Base-by-base conservation (phyloP, 2,113 vertebrate genomes). In the Chloroceryle aenea region DNA sequence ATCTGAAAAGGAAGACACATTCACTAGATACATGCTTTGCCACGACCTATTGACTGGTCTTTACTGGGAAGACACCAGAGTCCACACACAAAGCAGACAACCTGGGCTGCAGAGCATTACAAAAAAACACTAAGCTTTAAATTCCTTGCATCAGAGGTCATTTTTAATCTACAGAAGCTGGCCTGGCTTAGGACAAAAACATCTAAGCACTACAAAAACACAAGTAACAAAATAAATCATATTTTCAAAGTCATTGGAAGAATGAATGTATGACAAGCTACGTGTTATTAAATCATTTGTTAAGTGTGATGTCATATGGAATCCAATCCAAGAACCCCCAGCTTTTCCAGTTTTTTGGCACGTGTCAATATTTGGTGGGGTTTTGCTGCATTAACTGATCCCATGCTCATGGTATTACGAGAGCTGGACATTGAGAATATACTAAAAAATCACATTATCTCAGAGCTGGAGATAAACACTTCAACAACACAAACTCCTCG, bases 11-110 rank as follows among this genome's bases (percentile, higher is more conserved):
- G 19, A 87, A 82, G 18, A 13, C 13, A 40, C 7, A 63, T 72
- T 56, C 36, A 36, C 25, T 36, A 74, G 26, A n/a, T 14, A 66
- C 0, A 0, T 32, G 8, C 3, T 77, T 62, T 74, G 10, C 20
- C 45, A 48, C 36, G 34, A 74, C 13, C 12, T 86, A 27, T 17
- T 89, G 42, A 36, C 36, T 42, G 21, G 20, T 38, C 53, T 72
- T 59, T 30, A 55, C 23, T 53, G 26, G 43, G 79, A 29, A 64
- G 68, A 42, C 22, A 74, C 4, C 13, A 48, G 9, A 80, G 19
- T 26, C n/a, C 16, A 67, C 47, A 38, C 4, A 80, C 21, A 69
- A 52, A 66, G 8, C 25, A 74, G 72, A 73, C 8, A 77, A 80
- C 10, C 4, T 11, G 11, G 42, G 19, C 68, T 58, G 36, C 48